Evolutionary conservation across 2,797 vertebrate species (phyloP), one percentile per base, ranked within the genome.

Genomic region (Alcedo quadribrachys): DNA sequence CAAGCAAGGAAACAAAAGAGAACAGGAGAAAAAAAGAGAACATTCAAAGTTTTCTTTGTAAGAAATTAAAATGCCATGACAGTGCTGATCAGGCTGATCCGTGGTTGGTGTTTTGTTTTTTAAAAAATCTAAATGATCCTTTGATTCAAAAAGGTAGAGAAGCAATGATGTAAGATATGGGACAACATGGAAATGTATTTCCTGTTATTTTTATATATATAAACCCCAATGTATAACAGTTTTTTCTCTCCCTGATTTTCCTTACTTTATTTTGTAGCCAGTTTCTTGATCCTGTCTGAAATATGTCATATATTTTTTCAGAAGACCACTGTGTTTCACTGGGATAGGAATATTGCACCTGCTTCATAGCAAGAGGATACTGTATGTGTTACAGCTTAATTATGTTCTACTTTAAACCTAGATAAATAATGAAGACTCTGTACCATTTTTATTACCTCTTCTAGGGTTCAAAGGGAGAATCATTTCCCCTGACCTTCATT

Each of bases 341-440:
- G 74, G 85, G 55, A 84, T 90, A 92, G 71, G 71, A 92, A 71
- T 88, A 50, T 91, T 92, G 77, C 86, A 33, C 58, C 91, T 96
- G 79, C 85, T 91, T 76, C 79, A 24, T 51, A 85, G 91, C 84
- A 92, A 93, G 69, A 95, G 92, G 88, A 85, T 91, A 81, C 87
- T 84, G 33, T 30, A 24, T 75, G 58, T 89, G 40, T 96, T 94
- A 83, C 85, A 90, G 77, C 87, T 90, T 89, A 95, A 91, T 78
- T 93, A 87, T 94, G 73, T 95, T 95, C 89, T 93, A 94, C 86
- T 92, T 95, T 94, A 94, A 94, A 94, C 90, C 84, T 95, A 95
- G 96, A 94, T 93, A 94, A 96, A 95, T 87, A 58, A 96, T 93
- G 95, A 96, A 93, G 92, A 95, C 94, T 96, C 80, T 91, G 91